A percentile compares a stretch with the other conserved stretches of the same genome.
Evolutionary conservation across 2,797 vertebrate genomes (phyloP).

Genomic region (Chaunax sp.): DNA sequence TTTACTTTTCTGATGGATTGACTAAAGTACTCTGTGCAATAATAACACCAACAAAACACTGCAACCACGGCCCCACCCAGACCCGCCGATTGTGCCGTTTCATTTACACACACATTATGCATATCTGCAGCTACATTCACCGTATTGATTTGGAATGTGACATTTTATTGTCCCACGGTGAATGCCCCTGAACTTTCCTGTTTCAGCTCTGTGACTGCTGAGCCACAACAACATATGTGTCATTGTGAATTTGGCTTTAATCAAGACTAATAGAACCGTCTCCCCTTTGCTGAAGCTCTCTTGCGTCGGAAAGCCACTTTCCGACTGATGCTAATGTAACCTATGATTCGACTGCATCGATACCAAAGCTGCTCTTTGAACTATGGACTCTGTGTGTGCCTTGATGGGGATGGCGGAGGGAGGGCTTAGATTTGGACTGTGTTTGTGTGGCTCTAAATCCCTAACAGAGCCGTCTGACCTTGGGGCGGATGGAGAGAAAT

Average conservation of each 20-base stretch:
- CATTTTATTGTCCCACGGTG: background rate
- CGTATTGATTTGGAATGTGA: constrained; percentile 44
- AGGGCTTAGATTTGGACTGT: constrained; percentile 59
- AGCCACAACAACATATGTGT: constrained; percentile 5
- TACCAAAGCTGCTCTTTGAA: constrained; percentile 52
- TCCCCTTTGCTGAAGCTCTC: constrained; percentile 19
- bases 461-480: constrained; percentile 67
- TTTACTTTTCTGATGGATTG: constrained; percentile 27
- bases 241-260: constrained; percentile 28
- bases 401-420: constrained; percentile 48
- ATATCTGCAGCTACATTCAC: constrained; percentile 10
- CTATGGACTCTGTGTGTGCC: constrained; percentile 23
- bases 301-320: constrained; percentile 38
- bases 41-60: constrained; percentile 28
- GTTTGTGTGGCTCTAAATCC: constrained; percentile 67
- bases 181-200: constrained; percentile 1
- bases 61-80: constrained; percentile 6
- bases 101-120: constrained; percentile 23
- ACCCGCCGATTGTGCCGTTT: background rate
- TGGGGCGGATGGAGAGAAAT: constrained; percentile 53
- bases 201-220: constrained; percentile 4
- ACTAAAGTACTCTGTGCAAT: constrained; percentile 33
- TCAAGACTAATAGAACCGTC: constrained; percentile 38
- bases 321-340: constrained; percentile 36
- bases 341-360: constrained; percentile 39